Base-by-base conservation (phyloP, 1,140 invertebrate species). In the Subanguina moxae region DNA sequence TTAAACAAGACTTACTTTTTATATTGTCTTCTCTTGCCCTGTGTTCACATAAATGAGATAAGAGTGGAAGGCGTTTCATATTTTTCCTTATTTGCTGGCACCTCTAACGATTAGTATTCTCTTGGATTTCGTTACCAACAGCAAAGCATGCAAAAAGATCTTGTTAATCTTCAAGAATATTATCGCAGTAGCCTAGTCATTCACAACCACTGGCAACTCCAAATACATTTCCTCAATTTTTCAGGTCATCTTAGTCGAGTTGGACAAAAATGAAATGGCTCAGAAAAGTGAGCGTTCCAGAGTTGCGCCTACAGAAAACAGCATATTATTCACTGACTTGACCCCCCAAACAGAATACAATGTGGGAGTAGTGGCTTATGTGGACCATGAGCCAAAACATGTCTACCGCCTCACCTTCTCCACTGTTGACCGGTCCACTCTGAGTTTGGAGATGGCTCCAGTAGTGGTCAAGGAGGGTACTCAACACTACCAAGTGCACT, bases 331-430 rank as follows among this genome's bases (percentile, higher is more conserved):
- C 59, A 68, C 70, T 48, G 76, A 78, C 21, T 63, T 82, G 27
- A 65, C 65, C 11, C 79, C 80, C 11, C 65, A 66, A 59, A 68
- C 70, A 11, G 75, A 80, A 21, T 82, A 83, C 67, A 68, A 69
- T 23, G 67, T 80, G 45, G 79, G 81, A 32, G 82, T 82, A 15
- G 61, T 83, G 17, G 80, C 80, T 30, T 80, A 82, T 62, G 80
- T 82, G 56, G 80, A 82, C 64, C 80, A 83, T 64, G 81, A 83
- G 56, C 81, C 80, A 25, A 57, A 66, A 27, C 66, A 62, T 42
- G 64, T 82, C 19, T 81, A 82, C 59, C 69, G 68, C 9, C 28
- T 77, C 23, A 59, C 32, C 27, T 52, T 76, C 32, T 66, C 73
- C 25, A 80, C 77, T 11, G 62, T 62, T 32, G 62, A 28, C 13